phyloP scores from a whole-genome alignment of 2,113 vertebrate genomes.

The Opisthocomus hoazin region DNA sequence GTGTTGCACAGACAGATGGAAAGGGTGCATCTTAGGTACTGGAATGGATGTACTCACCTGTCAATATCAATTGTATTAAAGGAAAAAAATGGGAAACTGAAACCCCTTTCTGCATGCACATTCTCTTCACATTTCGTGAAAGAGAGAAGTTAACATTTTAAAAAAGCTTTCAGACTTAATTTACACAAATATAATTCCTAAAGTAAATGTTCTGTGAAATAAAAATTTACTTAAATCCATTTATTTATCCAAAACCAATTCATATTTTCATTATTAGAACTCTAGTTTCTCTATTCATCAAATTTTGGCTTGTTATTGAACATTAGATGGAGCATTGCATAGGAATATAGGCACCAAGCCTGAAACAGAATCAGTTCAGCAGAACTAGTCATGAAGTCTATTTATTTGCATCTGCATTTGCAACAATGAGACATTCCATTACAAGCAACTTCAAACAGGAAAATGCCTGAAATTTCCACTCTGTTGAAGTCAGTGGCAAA shows the following conservation, averaged over 20 bases:
- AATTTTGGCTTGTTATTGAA: background rate
- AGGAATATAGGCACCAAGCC: background rate
- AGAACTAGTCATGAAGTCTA: background rate
- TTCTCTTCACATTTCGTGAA: background rate
- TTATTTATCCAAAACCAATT: background rate
- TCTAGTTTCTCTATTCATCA: background rate
- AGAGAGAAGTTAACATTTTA: background rate
- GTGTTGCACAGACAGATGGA: background rate
- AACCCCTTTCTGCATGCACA: background rate
- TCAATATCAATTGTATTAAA: background rate
- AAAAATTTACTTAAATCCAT: background rate
- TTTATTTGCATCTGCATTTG: background rate
- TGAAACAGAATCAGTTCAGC: background rate
- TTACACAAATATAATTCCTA: background rate
- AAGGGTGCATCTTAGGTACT: background rate
- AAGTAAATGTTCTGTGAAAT: background rate
- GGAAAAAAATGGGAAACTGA: background rate
- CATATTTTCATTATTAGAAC: background rate
- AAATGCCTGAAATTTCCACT: background rate
- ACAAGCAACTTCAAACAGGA: background rate
- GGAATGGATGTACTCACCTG: background rate
- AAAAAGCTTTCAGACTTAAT: background rate
- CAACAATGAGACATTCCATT: background rate
- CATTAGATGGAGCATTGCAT: background rate
- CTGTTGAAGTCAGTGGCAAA: background rate